Evolutionary conservation across 2,888 invertebrate species (phyloP).

Genomic region (Ptychoptera albimana): DNA sequence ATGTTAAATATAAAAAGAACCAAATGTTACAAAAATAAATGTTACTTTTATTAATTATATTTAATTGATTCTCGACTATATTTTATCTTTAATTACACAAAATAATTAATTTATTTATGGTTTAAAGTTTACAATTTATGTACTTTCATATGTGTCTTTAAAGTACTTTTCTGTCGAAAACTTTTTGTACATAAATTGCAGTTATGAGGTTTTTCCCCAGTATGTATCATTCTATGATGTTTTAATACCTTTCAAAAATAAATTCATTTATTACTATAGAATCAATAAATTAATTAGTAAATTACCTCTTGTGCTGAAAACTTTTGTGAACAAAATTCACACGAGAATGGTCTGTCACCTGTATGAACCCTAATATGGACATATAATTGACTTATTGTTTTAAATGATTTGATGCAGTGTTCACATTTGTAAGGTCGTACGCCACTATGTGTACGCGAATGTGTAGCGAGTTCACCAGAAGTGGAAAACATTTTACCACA

Average conservation of each 20-base stretch:
- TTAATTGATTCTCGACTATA: too few species aligned
- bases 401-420: conserved; percentile 32
- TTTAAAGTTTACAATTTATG: conserved; percentile 1
- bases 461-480: conserved; percentile 7
- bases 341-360: conserved; percentile 16
- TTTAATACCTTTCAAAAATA: conserved; percentile 7
- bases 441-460: conserved; percentile 12
- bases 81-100: too few species aligned
- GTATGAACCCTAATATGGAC: conserved; percentile 35
- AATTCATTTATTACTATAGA: too few species aligned
- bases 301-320: conserved; percentile 4
- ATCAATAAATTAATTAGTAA: too few species aligned
- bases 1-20: too few species aligned
- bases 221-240: conserved; percentile 9
- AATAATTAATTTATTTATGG: too few species aligned
- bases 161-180: conserved; percentile 8
- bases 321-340: conserved; percentile 8
- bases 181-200: conserved; percentile 5
- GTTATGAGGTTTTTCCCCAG: conserved; percentile 8
- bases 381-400: conserved; percentile 36
- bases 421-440: conserved; percentile 29
- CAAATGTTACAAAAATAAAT: too few species aligned
- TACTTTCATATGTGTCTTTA: conserved; percentile 7
- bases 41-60: too few species aligned
- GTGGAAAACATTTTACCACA: conserved; percentile 9